Evolutionary conservation across 2,888 invertebrate species (phyloP), one percentile per base, ranked within the genome.

Genomic region (Chorisops tibialis): DNA sequence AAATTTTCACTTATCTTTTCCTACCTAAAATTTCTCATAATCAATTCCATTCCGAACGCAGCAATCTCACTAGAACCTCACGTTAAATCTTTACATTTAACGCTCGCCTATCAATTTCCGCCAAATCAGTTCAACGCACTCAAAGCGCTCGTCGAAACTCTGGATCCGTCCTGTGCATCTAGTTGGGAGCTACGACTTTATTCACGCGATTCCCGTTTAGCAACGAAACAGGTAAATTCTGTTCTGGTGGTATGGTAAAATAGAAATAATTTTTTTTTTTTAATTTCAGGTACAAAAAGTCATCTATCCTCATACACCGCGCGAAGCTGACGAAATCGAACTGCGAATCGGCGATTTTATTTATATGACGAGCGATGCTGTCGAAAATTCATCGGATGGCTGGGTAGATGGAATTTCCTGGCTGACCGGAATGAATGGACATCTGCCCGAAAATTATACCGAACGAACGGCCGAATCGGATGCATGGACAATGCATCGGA

Each of bases 101-200:
- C 93, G 6, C 80, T 95, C 72, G 93, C 93, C 16, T 94, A 94
- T 79, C 91, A 92, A 77, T 95, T 94, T 77, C 85, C 88, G 12
- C 82, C 83, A 70, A 80, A 82, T 18, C 86, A 87, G 58, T 92
- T 86, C 71, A 84, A 87, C 64, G 79, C 83, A 59, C 81, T 95
- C 52, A 88, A 90, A 77, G 78, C 79, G 14, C 80, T 93, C 68
- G 90, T 90, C 22, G 87, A 89, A 69, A 83, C 84, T 58, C 80
- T 95, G 67, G 86, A 87, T 70, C 83, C 87, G 1, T 80, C 81
- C 52, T 82, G 84, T 45, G 82, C 84, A 41, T 83, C 86, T 21
- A 83, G 83, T 70, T 95, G 95, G 95, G 93, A 95, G 76, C 77
- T 95, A 45, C 82, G 93, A 60, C 80, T 95, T 4, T 95, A 94